Evolutionary conservation across 2,888 invertebrate species (phyloP).

Genomic region (Harpalus rufipes): DNA sequence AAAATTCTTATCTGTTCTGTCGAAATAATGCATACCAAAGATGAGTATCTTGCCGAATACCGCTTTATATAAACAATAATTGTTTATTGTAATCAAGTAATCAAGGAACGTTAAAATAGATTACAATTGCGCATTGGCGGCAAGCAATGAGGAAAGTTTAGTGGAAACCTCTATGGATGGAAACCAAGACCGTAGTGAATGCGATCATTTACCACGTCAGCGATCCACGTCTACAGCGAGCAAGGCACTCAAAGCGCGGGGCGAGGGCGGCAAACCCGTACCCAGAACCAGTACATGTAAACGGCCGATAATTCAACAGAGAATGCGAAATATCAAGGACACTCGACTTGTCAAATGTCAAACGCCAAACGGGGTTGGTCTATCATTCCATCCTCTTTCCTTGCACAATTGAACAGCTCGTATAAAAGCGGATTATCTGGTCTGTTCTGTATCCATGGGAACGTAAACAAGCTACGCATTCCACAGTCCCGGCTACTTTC

Average conservation of each 20-base stretch:
- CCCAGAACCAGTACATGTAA: constrained; percentile 56
- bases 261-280: constrained; percentile 39
- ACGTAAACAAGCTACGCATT: constrained; percentile 61
- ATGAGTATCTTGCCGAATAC: not conserved
- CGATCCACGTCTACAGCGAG: constrained; percentile 37
- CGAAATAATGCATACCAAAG: too few relatives aligned
- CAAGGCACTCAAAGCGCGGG: constrained; percentile 14
- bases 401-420: constrained; percentile 10
- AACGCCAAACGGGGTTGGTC: not conserved
- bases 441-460: constrained; percentile 61
- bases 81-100: not conserved
- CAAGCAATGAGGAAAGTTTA: not conserved
- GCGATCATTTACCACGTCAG: constrained; percentile 54
- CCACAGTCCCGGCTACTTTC: constrained; percentile 55
- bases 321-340: constrained; percentile 65
- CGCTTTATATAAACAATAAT: not conserved
- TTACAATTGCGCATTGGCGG: not conserved
- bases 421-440: constrained; percentile 49
- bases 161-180: not conserved
- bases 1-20: not conserved
- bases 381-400: not conserved
- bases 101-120: not conserved
- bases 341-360: constrained; percentile 63
- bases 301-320: constrained; percentile 58
- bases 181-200: constrained; percentile 16